Base-by-base conservation (phyloP, 2,888 invertebrate species). In the Pedicia rivosa region DNA sequence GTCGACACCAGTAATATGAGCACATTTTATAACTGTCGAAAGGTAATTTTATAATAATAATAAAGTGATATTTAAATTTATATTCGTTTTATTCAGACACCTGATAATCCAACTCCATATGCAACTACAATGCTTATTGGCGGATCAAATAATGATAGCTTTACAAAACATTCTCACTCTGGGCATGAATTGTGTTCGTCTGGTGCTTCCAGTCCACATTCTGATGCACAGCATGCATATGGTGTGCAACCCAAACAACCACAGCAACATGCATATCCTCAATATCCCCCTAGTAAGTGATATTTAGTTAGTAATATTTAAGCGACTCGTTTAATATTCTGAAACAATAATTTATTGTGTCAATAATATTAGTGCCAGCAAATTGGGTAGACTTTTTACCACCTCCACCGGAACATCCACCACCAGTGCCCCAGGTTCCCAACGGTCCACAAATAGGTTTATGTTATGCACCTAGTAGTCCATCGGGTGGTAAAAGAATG, bases 41-140 rank as follows among this genome's bases (percentile, higher is more conserved):
- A 74, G 55, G 60, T 54, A 41, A 39, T n/a, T 9, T 6, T 16
- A 12, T 14, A 13, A 19, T 35, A 5, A 10, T 35, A 5, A 20
- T 24, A 20, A 16, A 4, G 9, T 10, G 5, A 24, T 24, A 14
- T 25, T 24, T 24, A 10, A 24, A 24, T 7, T 10, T 24, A 24
- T 8, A 3, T 24, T 24, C n/a, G 8, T 24, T 4, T 24, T 5
- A 5, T 3, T 10, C 8, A 19, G 59, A 70, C 70, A 38, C 66
- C 70, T 7, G 72, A 71, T 46, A 71, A 72, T 54, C 74, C 76
- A 0, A 73, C 73, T 3, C 80, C 79, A 0, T 80, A 79, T 55
- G 80, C 80, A 13, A 80, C 79, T 1, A 79, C 80, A 9, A 78
- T 78, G 59, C 63, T 79, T 27, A 66, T 78, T 43, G 60, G 59